Evolutionary conservation across 1,140 invertebrate species (phyloP), one percentile per base, ranked within the genome.

Genomic region (Drosophila truncata): DNA sequence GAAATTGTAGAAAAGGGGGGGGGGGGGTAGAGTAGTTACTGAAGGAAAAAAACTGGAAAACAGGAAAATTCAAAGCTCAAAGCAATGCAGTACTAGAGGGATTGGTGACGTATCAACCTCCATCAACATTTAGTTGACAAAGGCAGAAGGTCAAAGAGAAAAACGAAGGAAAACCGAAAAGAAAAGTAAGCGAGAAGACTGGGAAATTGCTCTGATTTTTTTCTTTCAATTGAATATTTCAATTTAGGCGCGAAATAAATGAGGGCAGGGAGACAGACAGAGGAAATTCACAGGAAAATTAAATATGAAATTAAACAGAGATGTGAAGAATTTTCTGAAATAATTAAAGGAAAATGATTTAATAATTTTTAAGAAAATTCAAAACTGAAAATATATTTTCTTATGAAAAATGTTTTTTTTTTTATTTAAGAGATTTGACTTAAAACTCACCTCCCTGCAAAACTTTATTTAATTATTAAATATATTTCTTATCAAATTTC

Each of bases 71-170:
- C 70, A 60, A 80, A 44, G 62, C 46, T 35, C 35, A 55, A 54
- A 35, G 50, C 13, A 23, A 23, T 1, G 44, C 33, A 44, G 27
- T 27, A 0, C 27, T n/a, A 35, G 25, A 10, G 27, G 55, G 29
- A 18, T 29, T 10, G 58, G 58, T 63, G 39, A 63, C 64, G 44
- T 25, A 67, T 31, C 42, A 67, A 72, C 52, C 67, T 49, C 66
- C 54, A 29, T 60, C 69, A 72, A 59, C 66, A 72, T 72, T 72
- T 60, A 47, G 66, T 72, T 72, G 69, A 72, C 69, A 72, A 72
- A 60, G 54, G 14, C 69, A 50, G 69, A 72, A 72, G 66, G 69
- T 72, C 69, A 72, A 72, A 71, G 67, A 11, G 37, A n/a, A 33
- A 20, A 33, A 31, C 39, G n/a, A 50, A 29, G 13, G 49, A 25